Base-by-base conservation (phyloP, 2,888 invertebrate species). In the Sphinx pinastri region DNA sequence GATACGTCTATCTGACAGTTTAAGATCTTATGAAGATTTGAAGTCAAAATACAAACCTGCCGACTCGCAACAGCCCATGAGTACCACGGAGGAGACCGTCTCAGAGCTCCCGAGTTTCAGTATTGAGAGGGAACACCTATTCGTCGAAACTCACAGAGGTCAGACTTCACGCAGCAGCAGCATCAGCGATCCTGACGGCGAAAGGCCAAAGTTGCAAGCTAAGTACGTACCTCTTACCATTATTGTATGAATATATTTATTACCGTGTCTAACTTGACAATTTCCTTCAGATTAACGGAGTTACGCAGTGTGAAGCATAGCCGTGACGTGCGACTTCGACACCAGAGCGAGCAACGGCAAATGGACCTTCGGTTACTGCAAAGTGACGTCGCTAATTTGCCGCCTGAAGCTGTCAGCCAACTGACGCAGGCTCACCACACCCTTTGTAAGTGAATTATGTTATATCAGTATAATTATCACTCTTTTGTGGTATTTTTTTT, bases 1-100 rank as follows among this genome's bases (percentile, higher is more conserved):
- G 81, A 88, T 98, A 72, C 95, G 97, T 75, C 89, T 98, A 10
- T 98, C 98, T 0, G 97, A 97, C 82, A 96, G 97, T 12, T 93
- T 98, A 70, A 94, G 98, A 60, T 95, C 96, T 54, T 96, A 96
- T 77, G 98, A 97, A 86, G 83, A 94, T 75, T 76, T 93, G 59
- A 93, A 91, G 71, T 74, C 79, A 8, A 89, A 81, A 70, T 85
- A 83, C 68, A 84, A 84, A 73, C 76, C 84, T 2, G 78, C 85
- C 10, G 88, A 84, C 0, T 71, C 88, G 31, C 89, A 91, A 31
- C 77, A 84, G 16, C 83, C 88, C 0, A 74, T 81, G n/a, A 82
- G 80, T 72, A 81, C 84, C 57, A 86, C 83, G 74, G 85, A 85
- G 67, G 91, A 90, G 71, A 83, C 84, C 2, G 75, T 86, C 70